phyloP scores from a whole-genome alignment of 2,888 invertebrate genomes.

The Leucoma salicis region DNA sequence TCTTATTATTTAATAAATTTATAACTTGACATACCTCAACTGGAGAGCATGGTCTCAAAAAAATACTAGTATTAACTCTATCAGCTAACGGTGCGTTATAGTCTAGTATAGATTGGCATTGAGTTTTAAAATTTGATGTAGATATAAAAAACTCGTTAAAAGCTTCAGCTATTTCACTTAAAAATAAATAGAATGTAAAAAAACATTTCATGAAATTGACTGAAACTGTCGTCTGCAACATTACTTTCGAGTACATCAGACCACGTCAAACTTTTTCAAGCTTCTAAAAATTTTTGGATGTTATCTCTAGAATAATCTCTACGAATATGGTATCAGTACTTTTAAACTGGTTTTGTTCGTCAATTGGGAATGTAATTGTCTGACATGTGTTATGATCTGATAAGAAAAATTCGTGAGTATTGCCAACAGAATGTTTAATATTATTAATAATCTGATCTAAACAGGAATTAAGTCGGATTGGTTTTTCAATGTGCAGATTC shows the following conservation, averaged over 20 bases:
- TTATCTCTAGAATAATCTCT: neutral
- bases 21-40: neutral
- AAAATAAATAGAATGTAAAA: too few species aligned
- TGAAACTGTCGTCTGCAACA: too few species aligned
- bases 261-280: neutral
- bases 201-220: too few species aligned
- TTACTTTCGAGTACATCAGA: too few species aligned
- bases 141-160: too few species aligned
- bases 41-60: neutral
- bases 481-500: neutral
- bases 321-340: neutral
- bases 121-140: too few species aligned
- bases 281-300: neutral
- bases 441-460: slow-evolving; percentile 4
- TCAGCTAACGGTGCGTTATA: too few species aligned
- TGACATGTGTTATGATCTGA: neutral
- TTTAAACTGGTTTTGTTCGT: neutral
- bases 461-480: slow-evolving; percentile 2
- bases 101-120: too few species aligned
- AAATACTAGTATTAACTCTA: neutral
- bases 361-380: neutral
- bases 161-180: too few species aligned
- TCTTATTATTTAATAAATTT: too few species aligned
- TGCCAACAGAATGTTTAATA: neutral
- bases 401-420: neutral